Evolutionary conservation across 1,140 invertebrate species (phyloP).

Genomic region (Philaenus spumarius): DNA sequence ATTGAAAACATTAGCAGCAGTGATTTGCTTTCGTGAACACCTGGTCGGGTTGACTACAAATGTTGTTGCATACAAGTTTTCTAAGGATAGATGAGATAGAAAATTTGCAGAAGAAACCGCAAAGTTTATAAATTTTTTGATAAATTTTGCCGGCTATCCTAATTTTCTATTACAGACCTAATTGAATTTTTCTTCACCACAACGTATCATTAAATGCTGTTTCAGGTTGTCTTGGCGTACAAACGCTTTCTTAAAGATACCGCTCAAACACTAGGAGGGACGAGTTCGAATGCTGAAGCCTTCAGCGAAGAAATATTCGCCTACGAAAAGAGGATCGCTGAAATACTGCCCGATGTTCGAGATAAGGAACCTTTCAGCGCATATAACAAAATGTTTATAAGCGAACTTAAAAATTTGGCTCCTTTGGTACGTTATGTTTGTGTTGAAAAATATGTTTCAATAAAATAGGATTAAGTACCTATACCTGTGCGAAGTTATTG

Average conservation of each 20-base stretch:
- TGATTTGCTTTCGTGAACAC: too few relatives aligned
- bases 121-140: too few relatives aligned
- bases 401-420: slow-evolving; percentile 40
- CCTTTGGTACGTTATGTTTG: slow-evolving; percentile 42
- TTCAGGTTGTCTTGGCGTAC: slow-evolving; percentile 46
- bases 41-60: too few relatives aligned
- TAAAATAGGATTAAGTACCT: too few relatives aligned
- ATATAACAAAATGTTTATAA: slow-evolving; percentile 39
- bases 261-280: slow-evolving; percentile 45
- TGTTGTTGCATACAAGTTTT: too few relatives aligned
- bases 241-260: slow-evolving; percentile 49
- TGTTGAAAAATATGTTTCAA: too few relatives aligned
- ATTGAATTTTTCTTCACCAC: not conserved
- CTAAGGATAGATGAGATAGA: too few relatives aligned
- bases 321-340: slow-evolving; percentile 53
- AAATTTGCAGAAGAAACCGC: too few relatives aligned
- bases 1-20: too few relatives aligned
- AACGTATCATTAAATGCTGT: slow-evolving; percentile 21
- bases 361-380: slow-evolving; percentile 39
- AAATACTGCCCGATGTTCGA: slow-evolving; percentile 41
- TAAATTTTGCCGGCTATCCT: not conserved
- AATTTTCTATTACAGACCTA: not conserved
- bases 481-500: too few relatives aligned
- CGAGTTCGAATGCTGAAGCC: slow-evolving; percentile 40
- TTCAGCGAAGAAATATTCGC: slow-evolving; percentile 52